phyloP scores from a whole-genome alignment of 2,113 vertebrate species.

The Melanotaenia duboulayi region DNA sequence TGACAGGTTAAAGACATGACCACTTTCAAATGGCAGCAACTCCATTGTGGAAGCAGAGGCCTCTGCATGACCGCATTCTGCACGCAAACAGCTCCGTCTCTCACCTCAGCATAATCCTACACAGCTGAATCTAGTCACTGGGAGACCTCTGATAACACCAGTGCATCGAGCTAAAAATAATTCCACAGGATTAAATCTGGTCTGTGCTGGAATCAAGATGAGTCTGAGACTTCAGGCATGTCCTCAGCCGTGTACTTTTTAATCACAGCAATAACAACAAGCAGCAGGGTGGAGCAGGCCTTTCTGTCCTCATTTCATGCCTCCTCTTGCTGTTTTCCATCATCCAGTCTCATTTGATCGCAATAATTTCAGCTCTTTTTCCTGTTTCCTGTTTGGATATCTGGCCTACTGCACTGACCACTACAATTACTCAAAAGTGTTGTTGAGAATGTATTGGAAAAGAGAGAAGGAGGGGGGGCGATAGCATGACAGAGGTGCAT shows the following conservation, averaged over 20 bases:
- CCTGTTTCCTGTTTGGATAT: constrained; percentile 70
- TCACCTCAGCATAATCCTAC: constrained; percentile 71
- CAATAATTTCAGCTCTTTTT: constrained; percentile 62
- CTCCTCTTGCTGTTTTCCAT: constrained; percentile 56
- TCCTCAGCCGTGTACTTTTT: constrained; percentile 43
- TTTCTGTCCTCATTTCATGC: constrained; percentile 49
- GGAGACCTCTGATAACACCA: constrained; percentile 41
- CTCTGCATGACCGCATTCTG: constrained; percentile 49
- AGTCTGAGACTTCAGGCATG: constrained; percentile 12
- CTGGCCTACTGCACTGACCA: constrained; percentile 55
- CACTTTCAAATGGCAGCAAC: constrained; percentile 38
- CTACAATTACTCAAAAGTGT: constrained; percentile 64
- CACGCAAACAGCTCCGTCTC: constrained; percentile 61
- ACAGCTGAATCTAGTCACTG: constrained; percentile 71
- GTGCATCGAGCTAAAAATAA: constrained; percentile 69
- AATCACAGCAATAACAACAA: constrained; percentile 59
- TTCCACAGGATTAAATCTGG: constrained; percentile 36
- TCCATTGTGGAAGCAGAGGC: constrained; percentile 44
- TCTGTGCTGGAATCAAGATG: constrained; percentile 46
- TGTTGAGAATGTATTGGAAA: constrained; percentile 66
- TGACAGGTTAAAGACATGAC: constrained; percentile 15
- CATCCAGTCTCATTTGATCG: constrained; percentile 53
- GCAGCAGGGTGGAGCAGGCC: constrained; percentile 38
- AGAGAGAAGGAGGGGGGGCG: constrained; percentile 41
- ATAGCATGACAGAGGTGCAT: constrained; percentile 57